Evolutionary conservation across 2,113 vertebrate genomes (phyloP), one percentile per base, ranked within the genome.

Genomic region (Proteles cristata): DNA sequence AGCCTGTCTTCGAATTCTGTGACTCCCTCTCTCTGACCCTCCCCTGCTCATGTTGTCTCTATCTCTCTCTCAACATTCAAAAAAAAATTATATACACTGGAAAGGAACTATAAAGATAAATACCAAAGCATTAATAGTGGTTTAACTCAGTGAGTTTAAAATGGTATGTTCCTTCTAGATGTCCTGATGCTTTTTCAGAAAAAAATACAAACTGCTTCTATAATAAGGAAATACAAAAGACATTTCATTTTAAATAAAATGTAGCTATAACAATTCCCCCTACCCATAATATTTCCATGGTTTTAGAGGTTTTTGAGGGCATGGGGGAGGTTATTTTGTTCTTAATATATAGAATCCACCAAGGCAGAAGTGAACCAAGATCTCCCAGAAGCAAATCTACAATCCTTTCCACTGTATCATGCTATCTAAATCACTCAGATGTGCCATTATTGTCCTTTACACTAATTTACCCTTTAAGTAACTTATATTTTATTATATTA

Each of bases 141-240:
- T 68, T 87, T 92, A 88, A 85, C 11, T 85, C 61, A 45, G 21
- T 63, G 11, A 94, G 25, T 79, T 95, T 96, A 58, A 93, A 12
- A 35, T 58, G 3, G 68, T 66, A 48, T 26, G 19, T 88, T 48
- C 35, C 80, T 82, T 87, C 50, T 48, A 2, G 48, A 86, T 48
- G 53, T 66, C 71, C 12, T 45, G 45, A 90, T 77, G 88, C 84
- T 43, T 68, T 91, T 94, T 58, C 45, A 84, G 19, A 92, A 91
- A 94, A 94, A 39, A 91, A 88, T 4, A 87, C 26, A 19, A 90
- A 68, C 48, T 69, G 8, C 25, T 84, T 92, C 69, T 65, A 61
- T 39, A 71, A 61, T 91, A 79, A 86, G 43, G 28, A 96, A 92
- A 90, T 73, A 86, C 55, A 79, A 92, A 91, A 93, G 28, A 17